Percentiles rank a stretch among this genome's conserved stretches.
Evolutionary conservation across 2,888 invertebrate genomes (phyloP).

Genomic region (Eremobia ochroleuca): DNA sequence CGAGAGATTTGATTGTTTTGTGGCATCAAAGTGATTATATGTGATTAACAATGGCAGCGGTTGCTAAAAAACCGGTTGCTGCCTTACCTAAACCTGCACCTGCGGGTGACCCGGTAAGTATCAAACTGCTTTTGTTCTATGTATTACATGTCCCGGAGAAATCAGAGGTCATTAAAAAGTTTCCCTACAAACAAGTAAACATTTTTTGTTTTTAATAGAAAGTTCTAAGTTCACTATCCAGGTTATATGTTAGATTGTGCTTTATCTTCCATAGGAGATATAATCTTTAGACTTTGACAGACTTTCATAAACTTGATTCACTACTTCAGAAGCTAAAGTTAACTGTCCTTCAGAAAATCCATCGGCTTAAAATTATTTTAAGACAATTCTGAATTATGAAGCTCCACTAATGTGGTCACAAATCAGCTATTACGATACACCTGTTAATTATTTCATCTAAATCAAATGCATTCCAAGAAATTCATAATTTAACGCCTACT

Average conservation of each 20-base stretch:
- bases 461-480: slow-evolving; percentile 34
- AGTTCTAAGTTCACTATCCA: neutral
- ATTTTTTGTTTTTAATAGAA: neutral
- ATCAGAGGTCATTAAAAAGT: slow-evolving; percentile 72
- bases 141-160: slow-evolving; percentile 30
- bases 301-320: slow-evolving; percentile 12
- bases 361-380: slow-evolving; percentile 20
- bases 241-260: neutral
- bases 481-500: slow-evolving; percentile 57
- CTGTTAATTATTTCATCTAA: slow-evolving; percentile 57
- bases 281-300: neutral
- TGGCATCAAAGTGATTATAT: slow-evolving; percentile 83
- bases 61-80: slow-evolving; percentile 82
- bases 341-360: slow-evolving; percentile 13
- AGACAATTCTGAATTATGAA: slow-evolving; percentile 29
- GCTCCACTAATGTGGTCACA: slow-evolving; percentile 39
- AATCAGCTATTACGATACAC: slow-evolving; percentile 48
- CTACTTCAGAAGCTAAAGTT: slow-evolving; percentile 2
- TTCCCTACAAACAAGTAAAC: neutral
- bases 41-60: slow-evolving; percentile 85
- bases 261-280: neutral
- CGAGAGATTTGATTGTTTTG: slow-evolving; percentile 75
- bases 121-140: slow-evolving; percentile 47
- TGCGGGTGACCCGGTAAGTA: slow-evolving; percentile 83
- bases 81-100: slow-evolving; percentile 72